Conservation (phyloP, 2,797 vertebrate species). For the Falco peregrinus region DNA sequence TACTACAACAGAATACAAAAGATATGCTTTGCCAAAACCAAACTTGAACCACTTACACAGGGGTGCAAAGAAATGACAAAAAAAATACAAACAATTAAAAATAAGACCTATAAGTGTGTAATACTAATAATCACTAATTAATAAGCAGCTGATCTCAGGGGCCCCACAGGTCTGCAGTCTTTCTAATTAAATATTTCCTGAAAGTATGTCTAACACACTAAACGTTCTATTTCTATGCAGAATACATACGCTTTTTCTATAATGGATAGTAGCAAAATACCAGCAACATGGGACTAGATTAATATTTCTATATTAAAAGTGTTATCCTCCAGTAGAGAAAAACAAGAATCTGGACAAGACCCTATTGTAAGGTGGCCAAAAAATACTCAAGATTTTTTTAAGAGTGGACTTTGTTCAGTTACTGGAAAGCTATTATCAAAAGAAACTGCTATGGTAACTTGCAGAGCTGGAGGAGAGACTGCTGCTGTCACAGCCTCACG, state of each 20-base stretch:
- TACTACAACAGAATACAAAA: background rate
- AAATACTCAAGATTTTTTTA: background rate
- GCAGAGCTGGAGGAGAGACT: background rate
- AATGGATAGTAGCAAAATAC: background rate
- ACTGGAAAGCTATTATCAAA: background rate
- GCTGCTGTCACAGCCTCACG: background rate
- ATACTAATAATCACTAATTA: background rate
- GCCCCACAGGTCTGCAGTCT: background rate
- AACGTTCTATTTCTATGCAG: conserved; percentile 2
- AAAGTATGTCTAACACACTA: background rate
- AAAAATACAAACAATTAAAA: background rate
- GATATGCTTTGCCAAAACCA: background rate
- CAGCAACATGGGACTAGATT: background rate
- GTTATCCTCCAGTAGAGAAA: background rate
- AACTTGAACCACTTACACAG: background rate
- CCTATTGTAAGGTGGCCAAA: background rate
- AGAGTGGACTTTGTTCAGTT: background rate
- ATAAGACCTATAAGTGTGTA: background rate
- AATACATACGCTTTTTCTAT: background rate
- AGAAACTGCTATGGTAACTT: conserved; percentile 15
- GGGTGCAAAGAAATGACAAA: background rate
- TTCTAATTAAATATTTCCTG: background rate
- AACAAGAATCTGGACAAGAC: background rate
- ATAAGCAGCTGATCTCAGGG: background rate
- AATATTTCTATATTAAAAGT: background rate